Conservation (phyloP, 2,888 invertebrate genomes). For the Napeogenes inachia region DNA sequence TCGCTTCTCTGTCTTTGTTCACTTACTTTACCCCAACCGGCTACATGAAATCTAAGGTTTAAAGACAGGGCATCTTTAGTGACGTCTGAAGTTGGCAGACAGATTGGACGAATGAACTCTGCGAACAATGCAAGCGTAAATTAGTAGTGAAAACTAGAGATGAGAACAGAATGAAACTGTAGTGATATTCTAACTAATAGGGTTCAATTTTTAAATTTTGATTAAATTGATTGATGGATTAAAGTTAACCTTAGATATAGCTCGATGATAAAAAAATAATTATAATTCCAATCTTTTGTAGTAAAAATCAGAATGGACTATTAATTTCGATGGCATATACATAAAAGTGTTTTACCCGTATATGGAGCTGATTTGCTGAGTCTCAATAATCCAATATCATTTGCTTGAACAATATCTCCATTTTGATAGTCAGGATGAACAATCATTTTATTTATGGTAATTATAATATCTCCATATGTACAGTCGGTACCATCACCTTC, state of each 20-base stretch:
- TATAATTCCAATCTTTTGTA: too few species aligned
- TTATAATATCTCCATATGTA: slow-evolving; percentile 16
- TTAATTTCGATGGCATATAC: too few species aligned
- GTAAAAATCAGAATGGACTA: not conserved
- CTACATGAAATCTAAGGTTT: slow-evolving; percentile 37
- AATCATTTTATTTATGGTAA: slow-evolving; percentile 23
- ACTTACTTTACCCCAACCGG: slow-evolving; percentile 52
- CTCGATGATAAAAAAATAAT: too few species aligned
- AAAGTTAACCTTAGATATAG: too few species aligned
- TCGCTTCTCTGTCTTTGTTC: slow-evolving; percentile 22
- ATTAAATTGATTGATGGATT: too few species aligned
- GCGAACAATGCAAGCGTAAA: slow-evolving; percentile 11
- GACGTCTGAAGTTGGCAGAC: slow-evolving; percentile 38
- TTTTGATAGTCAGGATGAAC: slow-evolving; percentile 38
- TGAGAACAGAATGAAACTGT: too few species aligned
- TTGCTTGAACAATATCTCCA: slow-evolving; percentile 8
- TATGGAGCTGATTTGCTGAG: slow-evolving; percentile 42
- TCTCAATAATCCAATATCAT: slow-evolving; percentile 48
- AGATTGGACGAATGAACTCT: slow-evolving; percentile 59
- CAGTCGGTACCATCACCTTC: slow-evolving; percentile 36
- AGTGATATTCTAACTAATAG: too few species aligned
- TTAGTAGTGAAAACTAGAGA: too few species aligned
- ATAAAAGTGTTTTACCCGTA: slow-evolving; percentile 36
- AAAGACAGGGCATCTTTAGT: slow-evolving; percentile 28
- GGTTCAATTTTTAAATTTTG: too few species aligned